These are phyloP conservation scores for Henricia sp. DNA, from an alignment of 53 echinoderm and acorn worm species.

Conservation along the genomic window DNA sequence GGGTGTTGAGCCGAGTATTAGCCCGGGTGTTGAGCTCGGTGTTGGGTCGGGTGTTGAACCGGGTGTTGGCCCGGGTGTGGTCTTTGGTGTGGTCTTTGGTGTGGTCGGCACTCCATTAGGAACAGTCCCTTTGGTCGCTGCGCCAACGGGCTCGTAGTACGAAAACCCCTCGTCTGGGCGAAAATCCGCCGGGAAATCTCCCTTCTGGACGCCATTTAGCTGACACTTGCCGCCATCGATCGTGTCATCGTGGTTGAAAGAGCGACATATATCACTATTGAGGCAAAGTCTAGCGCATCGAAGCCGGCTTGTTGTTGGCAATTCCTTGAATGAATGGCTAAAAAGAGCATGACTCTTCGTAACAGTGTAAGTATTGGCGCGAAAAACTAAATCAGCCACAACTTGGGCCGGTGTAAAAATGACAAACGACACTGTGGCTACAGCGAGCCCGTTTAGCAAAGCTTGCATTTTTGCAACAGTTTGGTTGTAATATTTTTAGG, in stretches of 20 bases:
- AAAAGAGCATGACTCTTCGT: background rate
- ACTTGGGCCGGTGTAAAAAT: background rate
- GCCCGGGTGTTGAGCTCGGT: too few relatives aligned
- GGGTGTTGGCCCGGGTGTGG: background rate
- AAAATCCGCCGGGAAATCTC: background rate
- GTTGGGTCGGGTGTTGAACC: too few relatives aligned
- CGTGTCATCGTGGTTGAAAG: conserved; percentile 3
- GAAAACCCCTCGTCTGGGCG: background rate
- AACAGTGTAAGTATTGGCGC: background rate
- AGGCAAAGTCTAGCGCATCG: background rate
- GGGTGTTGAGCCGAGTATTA: too few relatives aligned
- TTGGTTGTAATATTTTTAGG: background rate
- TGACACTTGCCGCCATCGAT: background rate
- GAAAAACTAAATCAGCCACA: background rate
- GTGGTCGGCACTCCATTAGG: background rate
- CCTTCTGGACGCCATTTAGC: background rate
- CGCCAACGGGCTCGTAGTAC: background rate
- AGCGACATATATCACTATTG: background rate
- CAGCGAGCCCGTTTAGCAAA: background rate
- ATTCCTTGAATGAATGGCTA: background rate
- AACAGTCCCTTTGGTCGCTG: background rate
- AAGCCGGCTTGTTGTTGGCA: background rate
- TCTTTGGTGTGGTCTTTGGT: too few relatives aligned
- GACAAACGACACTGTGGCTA: background rate
- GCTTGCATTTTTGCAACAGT: background rate